Base-by-base conservation (phyloP, 2,888 invertebrate species). In the Chloroclystis v-ata region DNA sequence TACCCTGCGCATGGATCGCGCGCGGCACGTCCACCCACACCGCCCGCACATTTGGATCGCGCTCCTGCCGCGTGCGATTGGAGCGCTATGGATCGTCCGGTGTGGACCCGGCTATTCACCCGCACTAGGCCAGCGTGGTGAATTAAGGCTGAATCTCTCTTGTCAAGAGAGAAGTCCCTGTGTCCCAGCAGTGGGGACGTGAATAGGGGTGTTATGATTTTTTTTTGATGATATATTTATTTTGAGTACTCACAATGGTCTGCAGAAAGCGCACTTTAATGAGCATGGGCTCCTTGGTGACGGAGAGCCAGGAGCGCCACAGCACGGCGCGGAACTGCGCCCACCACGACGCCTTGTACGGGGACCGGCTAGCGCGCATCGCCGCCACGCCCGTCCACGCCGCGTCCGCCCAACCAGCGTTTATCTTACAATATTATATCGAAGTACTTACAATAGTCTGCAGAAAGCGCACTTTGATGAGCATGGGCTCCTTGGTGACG, bases 221-320 rank as follows among this genome's bases (percentile, higher is more conserved):
- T n/a, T n/a, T n/a, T n/a, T n/a, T n/a, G n/a, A n/a, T n/a, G n/a
- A n/a, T n/a, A n/a, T n/a, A n/a, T n/a, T n/a, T 29, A 11, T 28
- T 10, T n/a, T n/a, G n/a, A 12, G 8, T 30, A 89, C 93, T 90
- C 77, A 98, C 98, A 64, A 96, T 89, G 12, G 97, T 96, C 82
- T 98, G 97, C 25, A 96, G 75, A 54, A 97, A 82, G 57, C 97
- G 91, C 55, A 97, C 95, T 92, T 94, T 94, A 50, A 98, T 92
- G 14, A 98, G 89, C 73, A 96, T 90, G 0, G 97, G 97, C 68
- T 98, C 97, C 70, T 98, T 95, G 41, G 95, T 90, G 28, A 95
- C 93, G 29, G 95, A 94, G 25, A 97, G 83, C 93, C 95, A 95
- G 8, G 97, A 96, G 38, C 98, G 89, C 96, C 97, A 96, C 6